These are phyloP conservation scores for Drosophila limbata DNA, from an alignment of 2,888 invertebrate species.

Conservation along the genomic window DNA sequence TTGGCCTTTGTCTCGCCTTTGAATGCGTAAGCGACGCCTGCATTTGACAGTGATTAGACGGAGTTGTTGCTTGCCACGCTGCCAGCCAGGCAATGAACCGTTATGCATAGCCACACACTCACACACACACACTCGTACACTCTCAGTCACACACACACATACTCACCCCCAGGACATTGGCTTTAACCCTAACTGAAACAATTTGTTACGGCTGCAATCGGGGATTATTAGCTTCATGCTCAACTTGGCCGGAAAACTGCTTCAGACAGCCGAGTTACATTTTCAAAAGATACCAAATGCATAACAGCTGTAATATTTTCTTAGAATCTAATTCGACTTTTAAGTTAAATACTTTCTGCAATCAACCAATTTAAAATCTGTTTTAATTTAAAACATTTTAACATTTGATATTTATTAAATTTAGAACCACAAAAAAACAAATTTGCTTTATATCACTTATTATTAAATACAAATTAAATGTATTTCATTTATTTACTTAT, in stretches of 20 bases:
- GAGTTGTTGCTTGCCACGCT: conserved; percentile 57
- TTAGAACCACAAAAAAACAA: no score
- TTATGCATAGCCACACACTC: conserved; percentile 65
- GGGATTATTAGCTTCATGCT: conserved; percentile 31
- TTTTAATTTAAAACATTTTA: not conserved
- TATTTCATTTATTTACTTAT: no score
- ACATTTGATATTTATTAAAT: no score
- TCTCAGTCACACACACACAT: conserved; percentile 47
- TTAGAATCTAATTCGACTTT: not conserved
- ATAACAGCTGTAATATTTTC: not conserved
- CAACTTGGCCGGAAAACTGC: conserved; percentile 7
- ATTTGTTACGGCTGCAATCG: conserved; percentile 24
- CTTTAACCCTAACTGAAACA: conserved; percentile 50
- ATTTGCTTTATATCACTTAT: no score
- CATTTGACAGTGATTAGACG: conserved; percentile 84
- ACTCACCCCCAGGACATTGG: conserved; percentile 13
- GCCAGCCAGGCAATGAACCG: conserved; percentile 66
- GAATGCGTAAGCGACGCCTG: conserved; percentile 80
- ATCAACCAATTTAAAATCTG: not conserved
- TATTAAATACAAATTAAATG: no score
- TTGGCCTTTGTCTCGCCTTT: conserved; percentile 71
- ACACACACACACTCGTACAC: conserved; percentile 5
- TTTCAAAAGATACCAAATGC: not conserved
- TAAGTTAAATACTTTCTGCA: not conserved
- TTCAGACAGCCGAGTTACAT: not conserved